Conservation (phyloP, 2,113 vertebrate genomes). For the Leptobrachium ailaonicum region DNA sequence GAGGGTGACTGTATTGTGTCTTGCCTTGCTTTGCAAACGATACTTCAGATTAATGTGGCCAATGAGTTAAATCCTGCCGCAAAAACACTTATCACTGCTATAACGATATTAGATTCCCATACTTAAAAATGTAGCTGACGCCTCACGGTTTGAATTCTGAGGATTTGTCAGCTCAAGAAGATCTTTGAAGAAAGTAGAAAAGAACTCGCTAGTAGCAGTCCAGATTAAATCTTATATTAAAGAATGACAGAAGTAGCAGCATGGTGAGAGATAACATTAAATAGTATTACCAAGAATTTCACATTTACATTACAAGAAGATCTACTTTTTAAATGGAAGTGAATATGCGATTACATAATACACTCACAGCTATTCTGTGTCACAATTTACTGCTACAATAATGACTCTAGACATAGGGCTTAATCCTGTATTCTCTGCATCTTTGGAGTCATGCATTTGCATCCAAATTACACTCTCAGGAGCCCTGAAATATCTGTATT, state of each 20-base stretch:
- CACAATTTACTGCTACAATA: background rate
- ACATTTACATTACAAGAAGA: conserved; percentile 13
- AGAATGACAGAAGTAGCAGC: conserved; percentile 9
- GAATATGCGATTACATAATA: conserved; percentile 15
- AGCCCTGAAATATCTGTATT: no score
- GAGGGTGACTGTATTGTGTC: no score
- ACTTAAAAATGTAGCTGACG: background rate
- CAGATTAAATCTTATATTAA: conserved; percentile 29
- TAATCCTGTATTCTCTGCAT: background rate
- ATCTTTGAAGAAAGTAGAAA: conserved; percentile 23
- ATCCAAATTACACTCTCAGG: no score
- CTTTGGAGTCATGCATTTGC: background rate
- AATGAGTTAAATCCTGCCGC: background rate
- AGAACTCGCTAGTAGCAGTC: conserved; percentile 2
- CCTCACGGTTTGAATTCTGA: background rate
- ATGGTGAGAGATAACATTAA: conserved; percentile 27
- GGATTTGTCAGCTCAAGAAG: conserved; percentile 20
- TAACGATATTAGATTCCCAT: background rate
- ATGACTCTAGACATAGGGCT: background rate
- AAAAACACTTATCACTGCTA: background rate
- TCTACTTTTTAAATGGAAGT: conserved; percentile 5
- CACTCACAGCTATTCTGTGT: background rate
- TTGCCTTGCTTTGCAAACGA: no score
- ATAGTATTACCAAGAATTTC: conserved; percentile 11
- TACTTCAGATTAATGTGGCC: no score